These are phyloP conservation scores for Ganaspis brasiliensis DNA, from an alignment of 2,888 invertebrate genomes.

Conservation along the genomic window DNA sequence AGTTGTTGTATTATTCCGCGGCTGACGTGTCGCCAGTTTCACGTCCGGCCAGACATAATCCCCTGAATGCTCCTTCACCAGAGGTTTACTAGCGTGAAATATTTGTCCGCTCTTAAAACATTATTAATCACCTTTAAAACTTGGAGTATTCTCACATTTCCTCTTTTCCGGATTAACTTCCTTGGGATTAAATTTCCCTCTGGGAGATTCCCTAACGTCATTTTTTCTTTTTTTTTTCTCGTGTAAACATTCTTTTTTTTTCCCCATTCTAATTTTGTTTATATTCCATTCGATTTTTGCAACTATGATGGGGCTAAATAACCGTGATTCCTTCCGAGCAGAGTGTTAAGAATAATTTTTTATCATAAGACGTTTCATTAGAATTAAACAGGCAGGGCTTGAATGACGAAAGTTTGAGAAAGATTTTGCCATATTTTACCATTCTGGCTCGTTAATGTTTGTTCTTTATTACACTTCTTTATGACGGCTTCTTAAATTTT, in stretches of 20 bases:
- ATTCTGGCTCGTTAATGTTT: conserved; percentile 21
- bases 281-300: too few species aligned
- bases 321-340: too few species aligned
- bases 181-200: conserved; percentile 15
- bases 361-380: conserved; percentile 3
- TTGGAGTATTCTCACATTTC: neutral
- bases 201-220: neutral
- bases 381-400: neutral
- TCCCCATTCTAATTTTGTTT: neutral
- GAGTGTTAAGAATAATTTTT: too few species aligned
- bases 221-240: neutral
- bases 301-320: too few species aligned
- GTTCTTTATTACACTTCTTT: conserved; percentile 24
- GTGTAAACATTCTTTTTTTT: neutral
- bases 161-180: neutral
- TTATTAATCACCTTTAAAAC: conserved; percentile 5
- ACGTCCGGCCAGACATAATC: conserved; percentile 49
- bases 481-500: conserved; percentile 29
- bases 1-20: conserved; percentile 59
- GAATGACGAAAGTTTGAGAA: conserved; percentile 13
- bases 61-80: neutral
- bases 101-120: conserved; percentile 12
- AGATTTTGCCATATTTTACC: conserved; percentile 15
- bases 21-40: conserved; percentile 60
- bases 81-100: conserved; percentile 15